phyloP scores from a whole-genome alignment of 2,797 vertebrate species.

The Staurois parvus region DNA sequence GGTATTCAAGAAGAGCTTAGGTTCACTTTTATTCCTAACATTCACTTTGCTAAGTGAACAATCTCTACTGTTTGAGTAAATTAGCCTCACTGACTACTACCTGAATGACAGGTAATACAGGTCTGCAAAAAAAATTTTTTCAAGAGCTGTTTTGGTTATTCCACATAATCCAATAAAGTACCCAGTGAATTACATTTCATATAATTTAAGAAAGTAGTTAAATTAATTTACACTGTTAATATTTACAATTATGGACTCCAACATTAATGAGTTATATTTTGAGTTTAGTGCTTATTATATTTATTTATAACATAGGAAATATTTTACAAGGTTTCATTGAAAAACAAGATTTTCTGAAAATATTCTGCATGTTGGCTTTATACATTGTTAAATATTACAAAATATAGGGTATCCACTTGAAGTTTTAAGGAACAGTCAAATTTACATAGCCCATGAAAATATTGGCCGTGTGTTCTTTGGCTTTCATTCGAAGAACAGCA shows the following conservation, averaged over 20 bases:
- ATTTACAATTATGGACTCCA: background rate
- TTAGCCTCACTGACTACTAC: too few relatives aligned
- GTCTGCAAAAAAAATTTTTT: too few relatives aligned
- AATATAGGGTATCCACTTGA: conserved; percentile 42
- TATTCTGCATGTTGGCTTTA: conserved; percentile 25
- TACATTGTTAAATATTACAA: conserved; percentile 64
- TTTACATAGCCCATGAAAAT: conserved; percentile 99
- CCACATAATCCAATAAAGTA: too few relatives aligned
- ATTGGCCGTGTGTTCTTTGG: conserved; percentile 97
- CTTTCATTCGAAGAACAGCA: conserved; percentile 98
- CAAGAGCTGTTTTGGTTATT: too few relatives aligned
- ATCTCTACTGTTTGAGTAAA: too few relatives aligned
- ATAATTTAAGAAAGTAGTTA: background rate
- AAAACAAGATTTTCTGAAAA: background rate
- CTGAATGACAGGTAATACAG: too few relatives aligned
- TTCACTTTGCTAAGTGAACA: too few relatives aligned
- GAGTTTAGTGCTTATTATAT: conserved; percentile 13
- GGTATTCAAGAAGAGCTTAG: too few relatives aligned
- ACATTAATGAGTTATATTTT: background rate
- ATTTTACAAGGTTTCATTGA: conserved; percentile 61
- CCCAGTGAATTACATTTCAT: too few relatives aligned
- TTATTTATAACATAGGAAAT: conserved; percentile 71
- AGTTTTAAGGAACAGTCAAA: conserved; percentile 61
- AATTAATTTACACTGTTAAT: background rate
- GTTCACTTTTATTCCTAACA: too few relatives aligned